Percentiles rank a stretch among this genome's conserved stretches.
phyloP scores from a whole-genome alignment of 2,797 vertebrate species.

The Sebastes minor region DNA sequence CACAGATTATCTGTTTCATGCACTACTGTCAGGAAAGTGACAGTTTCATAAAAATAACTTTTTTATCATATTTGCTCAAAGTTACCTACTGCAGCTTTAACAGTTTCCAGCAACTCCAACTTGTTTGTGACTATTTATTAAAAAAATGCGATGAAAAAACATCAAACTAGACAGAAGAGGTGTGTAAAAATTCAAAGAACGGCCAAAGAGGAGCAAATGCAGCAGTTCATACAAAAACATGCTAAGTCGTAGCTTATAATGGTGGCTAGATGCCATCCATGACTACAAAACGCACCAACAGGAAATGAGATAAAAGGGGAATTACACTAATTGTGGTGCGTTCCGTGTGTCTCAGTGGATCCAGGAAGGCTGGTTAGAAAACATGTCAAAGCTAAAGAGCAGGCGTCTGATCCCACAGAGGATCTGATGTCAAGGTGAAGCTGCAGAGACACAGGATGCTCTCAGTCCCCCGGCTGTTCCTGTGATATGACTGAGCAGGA shows the following conservation, averaged over 20 bases:
- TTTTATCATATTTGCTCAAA: too few species aligned
- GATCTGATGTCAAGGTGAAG: slow-evolving; percentile 29
- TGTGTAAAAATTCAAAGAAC: not conserved
- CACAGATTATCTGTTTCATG: too few species aligned
- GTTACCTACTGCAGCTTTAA: not conserved
- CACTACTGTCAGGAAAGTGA: too few species aligned
- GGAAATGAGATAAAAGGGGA: slow-evolving; percentile 64
- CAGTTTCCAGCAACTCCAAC: not conserved
- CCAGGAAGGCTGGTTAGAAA: slow-evolving; percentile 19
- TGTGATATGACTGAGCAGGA: slow-evolving; percentile 19
- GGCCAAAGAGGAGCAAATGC: not conserved
- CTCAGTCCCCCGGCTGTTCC: not conserved
- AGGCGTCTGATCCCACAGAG: not conserved
- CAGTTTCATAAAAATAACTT: too few species aligned
- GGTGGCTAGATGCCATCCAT: not conserved
- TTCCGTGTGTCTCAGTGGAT: slow-evolving; percentile 27
- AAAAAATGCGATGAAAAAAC: not conserved
- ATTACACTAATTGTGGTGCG: slow-evolving; percentile 50
- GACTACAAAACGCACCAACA: slow-evolving; percentile 28
- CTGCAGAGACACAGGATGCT: slow-evolving; percentile 11
- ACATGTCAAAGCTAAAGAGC: not conserved
- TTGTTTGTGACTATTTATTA: not conserved
- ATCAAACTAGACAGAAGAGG: not conserved
- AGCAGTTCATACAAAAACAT: not conserved
- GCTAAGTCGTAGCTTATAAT: not conserved